phyloP scores from a whole-genome alignment of 1,140 invertebrate genomes.

The Hermatobates lingyangjiaoensis region DNA sequence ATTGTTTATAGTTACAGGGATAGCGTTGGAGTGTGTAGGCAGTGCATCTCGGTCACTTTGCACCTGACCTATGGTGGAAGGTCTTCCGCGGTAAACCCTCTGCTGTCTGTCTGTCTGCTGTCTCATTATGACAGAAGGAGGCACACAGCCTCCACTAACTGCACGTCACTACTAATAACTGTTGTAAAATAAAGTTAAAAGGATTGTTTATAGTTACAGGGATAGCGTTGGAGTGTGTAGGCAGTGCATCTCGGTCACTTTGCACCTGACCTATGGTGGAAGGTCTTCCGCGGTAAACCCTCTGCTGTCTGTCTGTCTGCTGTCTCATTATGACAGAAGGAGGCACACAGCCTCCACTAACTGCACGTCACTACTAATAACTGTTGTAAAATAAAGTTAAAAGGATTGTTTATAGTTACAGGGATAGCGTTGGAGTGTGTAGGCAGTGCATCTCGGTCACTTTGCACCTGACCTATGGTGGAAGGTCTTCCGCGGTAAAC shows the following conservation, averaged over 20 bases:
- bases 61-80: constrained; percentile 61
- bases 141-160: no score
- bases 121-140: no score
- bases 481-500: constrained; percentile 66
- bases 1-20: constrained; percentile 35
- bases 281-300: constrained; percentile 64
- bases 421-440: constrained; percentile 38
- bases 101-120: constrained; percentile 62
- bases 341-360: no score
- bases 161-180: no score
- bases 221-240: constrained; percentile 36
- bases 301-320: constrained; percentile 59
- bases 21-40: constrained; percentile 33
- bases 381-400: no score
- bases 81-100: constrained; percentile 62
- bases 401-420: no score
- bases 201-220: constrained; percentile 34
- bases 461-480: constrained; percentile 61
- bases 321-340: no score
- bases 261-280: constrained; percentile 65
- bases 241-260: constrained; percentile 56
- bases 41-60: constrained; percentile 65
- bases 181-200: no score
- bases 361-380: no score
- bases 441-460: constrained; percentile 54